Evolutionary conservation across 2,888 invertebrate species (phyloP).

Genomic region (Lepeophtheirus nordmannii): DNA sequence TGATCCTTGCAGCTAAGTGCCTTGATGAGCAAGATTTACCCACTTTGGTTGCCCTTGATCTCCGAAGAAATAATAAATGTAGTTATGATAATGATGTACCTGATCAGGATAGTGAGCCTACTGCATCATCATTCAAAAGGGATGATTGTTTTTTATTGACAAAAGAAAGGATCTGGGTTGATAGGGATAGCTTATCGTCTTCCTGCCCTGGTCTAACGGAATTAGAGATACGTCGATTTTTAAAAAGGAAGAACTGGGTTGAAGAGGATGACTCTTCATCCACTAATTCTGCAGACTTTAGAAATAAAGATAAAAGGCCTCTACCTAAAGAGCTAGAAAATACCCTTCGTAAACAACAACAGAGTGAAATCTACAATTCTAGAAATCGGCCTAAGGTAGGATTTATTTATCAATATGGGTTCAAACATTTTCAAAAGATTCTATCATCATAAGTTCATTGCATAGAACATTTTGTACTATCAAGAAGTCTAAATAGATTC

Average conservation of each 20-base stretch:
- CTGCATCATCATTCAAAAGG: neutral
- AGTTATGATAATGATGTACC: neutral
- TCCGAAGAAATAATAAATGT: neutral
- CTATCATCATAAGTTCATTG: no score
- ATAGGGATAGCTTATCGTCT: neutral
- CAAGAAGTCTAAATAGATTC: no score
- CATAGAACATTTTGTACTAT: no score
- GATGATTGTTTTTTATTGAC: neutral
- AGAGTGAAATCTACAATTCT: no score
- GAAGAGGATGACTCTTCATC: neutral
- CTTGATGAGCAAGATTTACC: neutral
- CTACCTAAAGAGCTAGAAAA: no score
- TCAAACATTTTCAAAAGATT: no score
- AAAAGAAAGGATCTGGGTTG: neutral
- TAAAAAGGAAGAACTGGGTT: neutral
- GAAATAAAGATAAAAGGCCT: no score
- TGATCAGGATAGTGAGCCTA: neutral
- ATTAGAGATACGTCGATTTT: neutral
- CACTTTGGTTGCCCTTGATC: neutral
- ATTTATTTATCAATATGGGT: no score
- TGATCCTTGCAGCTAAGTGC: neutral
- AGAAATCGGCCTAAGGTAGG: no score
- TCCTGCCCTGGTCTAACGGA: neutral
- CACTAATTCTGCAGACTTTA: no score
- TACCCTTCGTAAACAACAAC: no score